phyloP scores from a whole-genome alignment of 2,113 vertebrate species.

The Progne subis region DNA sequence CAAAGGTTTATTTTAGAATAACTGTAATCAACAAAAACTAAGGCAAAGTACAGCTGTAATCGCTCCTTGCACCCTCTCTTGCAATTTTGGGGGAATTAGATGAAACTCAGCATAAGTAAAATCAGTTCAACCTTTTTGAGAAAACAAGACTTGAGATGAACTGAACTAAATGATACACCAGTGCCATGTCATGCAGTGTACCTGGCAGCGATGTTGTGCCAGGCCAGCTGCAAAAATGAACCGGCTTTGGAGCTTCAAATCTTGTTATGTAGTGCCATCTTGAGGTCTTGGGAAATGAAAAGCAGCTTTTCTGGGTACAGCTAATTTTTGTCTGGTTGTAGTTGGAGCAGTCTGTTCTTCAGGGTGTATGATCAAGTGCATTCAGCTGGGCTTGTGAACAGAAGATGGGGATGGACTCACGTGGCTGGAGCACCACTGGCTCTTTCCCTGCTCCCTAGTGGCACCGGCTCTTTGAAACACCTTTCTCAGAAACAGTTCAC shows the following conservation, averaged over 20 bases:
- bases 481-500: neutral
- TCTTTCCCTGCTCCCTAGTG: neutral
- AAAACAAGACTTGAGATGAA: neutral
- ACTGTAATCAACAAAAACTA: neutral
- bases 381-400: neutral
- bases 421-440: rapidly evolving
- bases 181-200: rapidly evolving
- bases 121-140: neutral
- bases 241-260: neutral
- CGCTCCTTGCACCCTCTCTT: rapidly evolving
- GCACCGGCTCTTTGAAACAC: neutral
- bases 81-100: neutral
- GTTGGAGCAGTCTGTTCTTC: neutral
- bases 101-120: neutral
- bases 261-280: conserved; percentile 60
- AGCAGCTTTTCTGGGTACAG: neutral
- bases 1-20: neutral
- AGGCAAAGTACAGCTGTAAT: neutral
- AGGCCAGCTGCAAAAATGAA: neutral
- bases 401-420: rapidly evolving
- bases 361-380: rapidly evolving
- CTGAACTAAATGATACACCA: neutral
- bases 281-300: neutral
- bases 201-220: neutral
- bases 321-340: neutral